A percentile compares a stretch with the other conserved stretches of the same genome.
These are phyloP conservation scores for Crocodylus rhombifer DNA, from an alignment of 2,797 vertebrate species.

Conservation along the genomic window DNA sequence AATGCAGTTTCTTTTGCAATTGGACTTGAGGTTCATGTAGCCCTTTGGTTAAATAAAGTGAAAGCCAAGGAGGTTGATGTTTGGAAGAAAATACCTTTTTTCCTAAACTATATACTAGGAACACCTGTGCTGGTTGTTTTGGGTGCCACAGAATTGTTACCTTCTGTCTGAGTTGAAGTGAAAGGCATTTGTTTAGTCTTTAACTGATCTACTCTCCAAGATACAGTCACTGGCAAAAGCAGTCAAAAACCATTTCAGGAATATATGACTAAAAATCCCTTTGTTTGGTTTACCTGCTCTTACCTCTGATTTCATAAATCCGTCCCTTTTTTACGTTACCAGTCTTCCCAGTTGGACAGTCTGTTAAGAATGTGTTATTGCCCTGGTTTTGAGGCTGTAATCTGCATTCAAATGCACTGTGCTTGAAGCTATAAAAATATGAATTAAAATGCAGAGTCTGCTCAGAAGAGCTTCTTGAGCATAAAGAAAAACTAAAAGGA, in stretches of 20 bases:
- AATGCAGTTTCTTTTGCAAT: background rate
- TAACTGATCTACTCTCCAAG: background rate
- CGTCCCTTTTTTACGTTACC: background rate
- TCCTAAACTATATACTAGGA: background rate
- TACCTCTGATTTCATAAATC: background rate
- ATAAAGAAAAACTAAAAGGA: background rate
- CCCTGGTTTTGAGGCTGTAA: background rate
- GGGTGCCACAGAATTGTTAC: background rate
- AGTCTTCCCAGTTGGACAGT: background rate
- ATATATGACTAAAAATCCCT: background rate
- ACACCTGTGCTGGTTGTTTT: background rate
- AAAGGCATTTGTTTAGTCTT: background rate
- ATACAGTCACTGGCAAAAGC: background rate
- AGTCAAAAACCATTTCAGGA: background rate
- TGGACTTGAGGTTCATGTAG: background rate
- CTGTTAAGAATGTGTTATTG: background rate
- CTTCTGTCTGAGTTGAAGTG: background rate
- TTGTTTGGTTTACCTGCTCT: background rate
- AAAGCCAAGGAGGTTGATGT: background rate
- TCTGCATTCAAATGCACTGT: background rate
- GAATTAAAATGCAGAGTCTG: background rate
- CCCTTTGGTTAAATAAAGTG: background rate
- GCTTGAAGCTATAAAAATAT: background rate
- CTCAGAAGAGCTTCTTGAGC: background rate
- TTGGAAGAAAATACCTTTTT: background rate